These are phyloP conservation scores for Aegotheles bennettii DNA, from an alignment of 2,113 vertebrate genomes.

Conservation along the genomic window DNA sequence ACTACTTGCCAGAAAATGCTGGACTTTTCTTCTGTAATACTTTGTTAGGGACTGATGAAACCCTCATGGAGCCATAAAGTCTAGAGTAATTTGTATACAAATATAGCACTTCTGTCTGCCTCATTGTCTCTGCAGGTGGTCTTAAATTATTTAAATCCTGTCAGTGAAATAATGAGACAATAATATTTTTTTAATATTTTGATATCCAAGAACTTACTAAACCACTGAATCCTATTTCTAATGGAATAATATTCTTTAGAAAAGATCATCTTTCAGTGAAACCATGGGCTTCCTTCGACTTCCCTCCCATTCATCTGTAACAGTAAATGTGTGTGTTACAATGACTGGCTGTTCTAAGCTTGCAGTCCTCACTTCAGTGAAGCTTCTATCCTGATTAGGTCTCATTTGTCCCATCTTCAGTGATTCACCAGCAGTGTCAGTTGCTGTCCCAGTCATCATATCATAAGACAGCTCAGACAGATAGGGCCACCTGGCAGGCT, in stretches of 20 bases:
- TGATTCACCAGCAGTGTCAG: neutral
- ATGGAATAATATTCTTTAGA: neutral
- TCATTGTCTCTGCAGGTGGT: neutral
- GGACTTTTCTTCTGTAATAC: neutral
- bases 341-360: neutral
- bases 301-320: neutral
- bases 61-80: neutral
- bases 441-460: neutral
- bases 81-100: neutral
- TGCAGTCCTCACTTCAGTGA: neutral
- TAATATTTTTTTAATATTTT: neutral
- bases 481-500: neutral
- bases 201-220: neutral
- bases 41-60: neutral
- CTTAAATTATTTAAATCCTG: neutral
- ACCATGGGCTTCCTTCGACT: neutral
- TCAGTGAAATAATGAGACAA: neutral
- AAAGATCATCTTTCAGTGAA: neutral
- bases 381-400: neutral
- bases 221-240: neutral
- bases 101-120: neutral
- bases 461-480: neutral
- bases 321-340: accelerated
- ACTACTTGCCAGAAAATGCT: neutral
- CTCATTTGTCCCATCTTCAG: neutral